Base-by-base conservation (phyloP, 2,888 invertebrate genomes). In the Eristalis arbustorum region DNA sequence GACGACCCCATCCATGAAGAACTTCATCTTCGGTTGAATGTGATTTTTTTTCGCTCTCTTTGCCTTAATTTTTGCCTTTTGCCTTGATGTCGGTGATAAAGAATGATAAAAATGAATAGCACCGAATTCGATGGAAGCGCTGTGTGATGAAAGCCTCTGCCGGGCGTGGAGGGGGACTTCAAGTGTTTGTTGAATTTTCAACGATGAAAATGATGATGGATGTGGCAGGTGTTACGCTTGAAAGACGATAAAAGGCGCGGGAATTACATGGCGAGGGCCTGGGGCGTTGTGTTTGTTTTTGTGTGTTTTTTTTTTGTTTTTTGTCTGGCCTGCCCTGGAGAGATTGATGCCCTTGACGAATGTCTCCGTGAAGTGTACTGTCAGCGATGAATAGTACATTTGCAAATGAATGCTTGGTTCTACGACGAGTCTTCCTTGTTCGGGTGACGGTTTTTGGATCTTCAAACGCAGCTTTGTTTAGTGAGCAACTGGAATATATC, bases 21-120 rank as follows among this genome's bases (percentile, higher is more conserved):
- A 79, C 59, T 73, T 82, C 40, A 14, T 62, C 37, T 13, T 67
- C 10, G 23, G 57, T 18, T 22, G 34, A 37, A 37, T 37, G 37
- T 37, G 13, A 37, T 67, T 67, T 56, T 59, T 71, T 69, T 64
- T 18, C 25, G 2, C 66, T 34, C 11, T 28, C 3, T 63, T 6
- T 18, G 71, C 31, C 18, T 61, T 56, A 67, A 14, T 25, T 34
- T 64, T 56, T 40, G 14, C 63, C 61, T 67, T 22, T 18, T n/a
- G 14, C 62, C 57, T 74, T 74, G 74, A 74, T 49, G 49, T 18
- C 1, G 3, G 18, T 18, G 49, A 49, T 49, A 49, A 49, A 49
- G 49, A 49, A 49, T 31, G 31, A 8, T 49, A 18, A 49, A 49
- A 49, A 18, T 49, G 49, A 49, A 49, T 49, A 18, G 18, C 18